Evolutionary conservation across 2,888 invertebrate genomes (phyloP).

Genomic region (Macrosoma leucophasiata): DNA sequence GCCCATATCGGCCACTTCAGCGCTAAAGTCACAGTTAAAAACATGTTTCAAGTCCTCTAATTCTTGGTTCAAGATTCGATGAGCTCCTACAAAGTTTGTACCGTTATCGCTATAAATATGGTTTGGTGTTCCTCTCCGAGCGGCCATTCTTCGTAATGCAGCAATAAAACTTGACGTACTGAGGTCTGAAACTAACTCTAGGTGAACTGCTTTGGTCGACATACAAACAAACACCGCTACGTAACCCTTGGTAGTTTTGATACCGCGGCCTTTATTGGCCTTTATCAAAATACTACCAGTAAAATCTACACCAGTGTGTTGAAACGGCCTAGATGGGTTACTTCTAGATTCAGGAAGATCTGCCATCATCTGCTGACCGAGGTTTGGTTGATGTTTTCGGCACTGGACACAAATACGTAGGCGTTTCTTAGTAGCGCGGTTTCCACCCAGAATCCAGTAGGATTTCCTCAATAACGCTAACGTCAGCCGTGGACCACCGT

Average conservation of each 20-base stretch:
- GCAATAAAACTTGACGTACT: slow-evolving; percentile 26
- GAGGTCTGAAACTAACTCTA: slow-evolving; percentile 31
- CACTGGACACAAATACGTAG: slow-evolving; percentile 16
- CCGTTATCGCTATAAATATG: slow-evolving; percentile 30
- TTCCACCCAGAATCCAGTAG: slow-evolving; percentile 22
- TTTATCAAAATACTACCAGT: slow-evolving; percentile 21
- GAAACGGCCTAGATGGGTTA: slow-evolving; percentile 13
- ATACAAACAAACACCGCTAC: slow-evolving; percentile 26
- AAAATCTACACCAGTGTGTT: slow-evolving; percentile 24
- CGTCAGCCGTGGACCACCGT: slow-evolving; percentile 25
- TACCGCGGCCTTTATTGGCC: slow-evolving; percentile 20
- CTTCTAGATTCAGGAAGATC: slow-evolving; percentile 10
- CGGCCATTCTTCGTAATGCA: slow-evolving; percentile 27
- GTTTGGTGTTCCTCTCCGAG: slow-evolving; percentile 25
- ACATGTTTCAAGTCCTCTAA: slow-evolving; percentile 7
- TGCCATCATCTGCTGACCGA: slow-evolving; percentile 21
- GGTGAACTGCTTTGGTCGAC: slow-evolving; percentile 29
- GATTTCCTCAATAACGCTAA: slow-evolving; percentile 16
- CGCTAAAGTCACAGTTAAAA: slow-evolving; percentile 6
- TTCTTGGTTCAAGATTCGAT: slow-evolving; percentile 17
- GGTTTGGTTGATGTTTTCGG: slow-evolving; percentile 4
- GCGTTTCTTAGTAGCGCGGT: slow-evolving; percentile 8
- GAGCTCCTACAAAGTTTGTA: slow-evolving; percentile 27
- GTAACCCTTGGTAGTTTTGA: slow-evolving; percentile 22
- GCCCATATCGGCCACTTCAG: neutral